Percentiles rank a stretch among this genome's conserved stretches.
Conservation (phyloP, 2,888 invertebrate species). For the Tiphia femorata region DNA sequence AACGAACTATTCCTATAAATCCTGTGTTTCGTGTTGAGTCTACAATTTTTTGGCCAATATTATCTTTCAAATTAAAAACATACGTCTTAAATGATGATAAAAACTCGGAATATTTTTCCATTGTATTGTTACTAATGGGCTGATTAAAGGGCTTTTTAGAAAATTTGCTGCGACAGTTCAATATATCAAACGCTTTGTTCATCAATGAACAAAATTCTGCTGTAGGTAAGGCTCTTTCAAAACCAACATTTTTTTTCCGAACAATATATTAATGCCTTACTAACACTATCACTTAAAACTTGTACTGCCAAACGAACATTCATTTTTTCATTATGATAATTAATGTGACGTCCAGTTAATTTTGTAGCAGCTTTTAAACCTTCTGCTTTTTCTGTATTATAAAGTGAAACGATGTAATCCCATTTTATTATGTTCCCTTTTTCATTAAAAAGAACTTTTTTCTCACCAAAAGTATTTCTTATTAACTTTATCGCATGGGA, state of each 20-base stretch:
- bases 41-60: too few species aligned
- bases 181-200: neutral
- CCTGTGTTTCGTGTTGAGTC: too few species aligned
- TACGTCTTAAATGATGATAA: too few species aligned
- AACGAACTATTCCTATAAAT: too few species aligned
- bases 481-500: neutral
- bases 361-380: too few species aligned
- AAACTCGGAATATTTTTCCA: too few species aligned
- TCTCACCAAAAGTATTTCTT: neutral
- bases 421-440: neutral
- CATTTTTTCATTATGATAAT: too few species aligned
- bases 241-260: neutral
- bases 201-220: neutral
- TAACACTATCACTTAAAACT: neutral
- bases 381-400: constrained; percentile 4
- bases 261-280: neutral
- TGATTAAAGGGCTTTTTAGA: too few species aligned
- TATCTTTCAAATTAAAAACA: too few species aligned
- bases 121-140: too few species aligned
- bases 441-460: neutral
- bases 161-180: constrained; percentile 1
- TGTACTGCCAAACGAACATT: too few species aligned
- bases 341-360: too few species aligned
- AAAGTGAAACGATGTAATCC: neutral
- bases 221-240: neutral